phyloP scores from a whole-genome alignment of 2,113 vertebrate genomes.

The Apteryx mantelli region DNA sequence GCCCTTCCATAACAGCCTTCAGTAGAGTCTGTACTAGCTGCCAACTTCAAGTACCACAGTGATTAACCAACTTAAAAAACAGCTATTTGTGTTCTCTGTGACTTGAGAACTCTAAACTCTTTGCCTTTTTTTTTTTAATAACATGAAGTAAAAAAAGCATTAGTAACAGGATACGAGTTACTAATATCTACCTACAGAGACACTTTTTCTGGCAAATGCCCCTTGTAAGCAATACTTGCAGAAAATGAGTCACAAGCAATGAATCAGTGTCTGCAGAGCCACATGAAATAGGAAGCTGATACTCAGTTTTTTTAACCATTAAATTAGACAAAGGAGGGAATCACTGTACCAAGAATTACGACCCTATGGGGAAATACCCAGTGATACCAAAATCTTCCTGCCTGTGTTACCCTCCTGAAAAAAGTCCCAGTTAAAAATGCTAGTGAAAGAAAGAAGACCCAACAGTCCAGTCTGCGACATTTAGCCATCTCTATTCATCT shows the following conservation, averaged over 20 bases:
- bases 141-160: background rate
- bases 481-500: background rate
- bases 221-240: background rate
- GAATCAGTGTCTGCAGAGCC: constrained; percentile 46
- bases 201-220: background rate
- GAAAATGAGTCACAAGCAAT: constrained; percentile 53
- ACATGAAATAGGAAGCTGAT: background rate
- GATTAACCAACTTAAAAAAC: background rate
- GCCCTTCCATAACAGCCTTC: background rate
- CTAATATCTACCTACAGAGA: constrained; percentile 37
- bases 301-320: background rate
- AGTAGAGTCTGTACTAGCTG: background rate
- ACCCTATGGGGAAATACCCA: background rate
- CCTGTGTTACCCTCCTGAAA: background rate
- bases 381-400: background rate
- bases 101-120: background rate
- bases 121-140: background rate
- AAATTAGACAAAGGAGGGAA: background rate
- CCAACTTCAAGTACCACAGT: background rate
- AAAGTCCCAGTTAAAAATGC: background rate
- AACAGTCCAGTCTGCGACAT: background rate
- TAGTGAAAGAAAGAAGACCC: background rate
- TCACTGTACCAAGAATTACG: background rate
- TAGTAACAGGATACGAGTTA: background rate
- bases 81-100: background rate